These are phyloP conservation scores for Argyresthia goedartella DNA, from an alignment of 2,888 invertebrate species.

Conservation along the genomic window DNA sequence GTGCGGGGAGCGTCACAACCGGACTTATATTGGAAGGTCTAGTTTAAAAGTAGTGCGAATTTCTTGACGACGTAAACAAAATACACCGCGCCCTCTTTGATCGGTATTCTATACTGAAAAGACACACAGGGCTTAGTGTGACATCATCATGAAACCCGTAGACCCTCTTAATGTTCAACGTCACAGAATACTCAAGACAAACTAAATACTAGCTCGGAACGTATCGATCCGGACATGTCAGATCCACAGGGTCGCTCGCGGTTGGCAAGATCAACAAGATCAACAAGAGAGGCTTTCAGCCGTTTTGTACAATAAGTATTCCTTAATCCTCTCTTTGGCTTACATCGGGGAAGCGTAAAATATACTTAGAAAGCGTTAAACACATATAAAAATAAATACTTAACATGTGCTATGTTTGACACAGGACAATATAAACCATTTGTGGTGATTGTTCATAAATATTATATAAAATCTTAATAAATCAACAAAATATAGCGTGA, in stretches of 20 bases:
- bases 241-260: slow-evolving; percentile 3
- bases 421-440: slow-evolving; percentile 24
- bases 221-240: too few species aligned
- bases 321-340: slow-evolving; percentile 49
- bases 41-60: too few species aligned
- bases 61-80: too few species aligned
- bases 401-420: slow-evolving; percentile 35
- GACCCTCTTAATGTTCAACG: too few species aligned
- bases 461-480: slow-evolving; percentile 6
- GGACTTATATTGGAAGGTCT: background rate
- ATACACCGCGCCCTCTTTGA: too few species aligned
- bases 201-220: too few species aligned
- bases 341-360: slow-evolving; percentile 54
- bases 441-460: background rate
- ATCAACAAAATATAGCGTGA: slow-evolving; percentile 35
- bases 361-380: slow-evolving; percentile 19
- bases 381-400: slow-evolving; percentile 21
- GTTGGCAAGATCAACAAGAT: slow-evolving; percentile 33
- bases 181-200: too few species aligned
- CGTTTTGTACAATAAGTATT: slow-evolving; percentile 37
- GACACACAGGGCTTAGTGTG: too few species aligned
- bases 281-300: slow-evolving; percentile 36
- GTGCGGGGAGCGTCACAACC: background rate
- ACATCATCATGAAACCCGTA: too few species aligned
- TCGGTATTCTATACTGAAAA: too few species aligned